A percentile compares a stretch with the other conserved stretches of the same genome.
Conservation (phyloP, 2,888 invertebrate species). For the Gisinianus flammeolus region DNA sequence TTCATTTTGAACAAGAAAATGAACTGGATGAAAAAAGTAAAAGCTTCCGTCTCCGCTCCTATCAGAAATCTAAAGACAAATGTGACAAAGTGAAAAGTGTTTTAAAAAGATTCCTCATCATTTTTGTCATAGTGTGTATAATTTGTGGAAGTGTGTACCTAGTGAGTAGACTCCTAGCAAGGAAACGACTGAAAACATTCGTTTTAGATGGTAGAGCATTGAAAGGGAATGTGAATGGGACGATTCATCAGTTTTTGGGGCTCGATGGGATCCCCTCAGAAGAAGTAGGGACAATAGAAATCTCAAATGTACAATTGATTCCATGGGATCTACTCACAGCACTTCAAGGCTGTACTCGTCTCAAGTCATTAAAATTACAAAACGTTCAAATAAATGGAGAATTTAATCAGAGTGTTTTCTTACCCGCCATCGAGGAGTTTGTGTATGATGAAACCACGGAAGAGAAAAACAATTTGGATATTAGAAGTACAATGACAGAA, state of each 20-base stretch:
- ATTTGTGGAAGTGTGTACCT: conserved; percentile 33
- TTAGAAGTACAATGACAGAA: conserved; percentile 21
- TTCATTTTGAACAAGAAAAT: conserved; percentile 34
- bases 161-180: conserved; percentile 29
- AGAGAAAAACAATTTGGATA: neutral
- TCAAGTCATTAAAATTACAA: conserved; percentile 23
- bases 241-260: no score
- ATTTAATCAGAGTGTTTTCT: conserved; percentile 5
- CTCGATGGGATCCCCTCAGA: neutral
- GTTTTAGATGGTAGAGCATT: conserved; percentile 9
- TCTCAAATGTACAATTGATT: conserved; percentile 26
- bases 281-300: conserved; percentile 10
- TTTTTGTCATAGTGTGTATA: conserved; percentile 21
- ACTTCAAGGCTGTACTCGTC: conserved; percentile 14
- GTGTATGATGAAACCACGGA: conserved; percentile 15
- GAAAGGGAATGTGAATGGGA: neutral
- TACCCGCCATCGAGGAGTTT: conserved; percentile 22
- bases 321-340: conserved; percentile 24
- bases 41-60: conserved; percentile 4
- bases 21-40: conserved; percentile 27
- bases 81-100: neutral
- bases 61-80: neutral
- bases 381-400: conserved; percentile 27
- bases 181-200: conserved; percentile 26
- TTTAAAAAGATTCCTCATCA: conserved; percentile 24